Conservation (phyloP, 2,888 invertebrate genomes). For the Euplagia quadripunctaria region DNA sequence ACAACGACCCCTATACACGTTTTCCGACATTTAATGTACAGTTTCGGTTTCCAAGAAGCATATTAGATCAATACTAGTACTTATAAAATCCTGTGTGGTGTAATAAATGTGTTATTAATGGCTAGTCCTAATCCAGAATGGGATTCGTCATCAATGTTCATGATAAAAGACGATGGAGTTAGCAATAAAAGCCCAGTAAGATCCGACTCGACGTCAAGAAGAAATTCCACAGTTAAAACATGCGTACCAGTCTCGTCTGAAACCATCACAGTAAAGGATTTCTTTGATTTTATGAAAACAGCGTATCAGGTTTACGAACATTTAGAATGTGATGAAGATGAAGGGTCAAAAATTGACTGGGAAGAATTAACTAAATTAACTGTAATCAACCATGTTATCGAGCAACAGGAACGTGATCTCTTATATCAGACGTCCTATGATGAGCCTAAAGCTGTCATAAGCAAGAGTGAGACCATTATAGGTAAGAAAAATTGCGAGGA, state of each 20-base stretch:
- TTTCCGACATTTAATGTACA: not conserved
- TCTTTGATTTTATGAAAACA: conserved; percentile 91
- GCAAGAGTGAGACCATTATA: conserved; percentile 77
- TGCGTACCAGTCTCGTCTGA: conserved; percentile 79
- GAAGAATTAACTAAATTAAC: conserved; percentile 83
- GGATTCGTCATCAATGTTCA: conserved; percentile 78
- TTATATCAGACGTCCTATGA: conserved; percentile 68
- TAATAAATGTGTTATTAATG: conserved; percentile 60
- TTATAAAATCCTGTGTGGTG: conserved; percentile 41
- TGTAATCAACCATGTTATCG: conserved; percentile 82
- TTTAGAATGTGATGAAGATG: conserved; percentile 79
- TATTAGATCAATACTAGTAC: conserved; percentile 67
- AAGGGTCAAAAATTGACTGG: conserved; percentile 82
- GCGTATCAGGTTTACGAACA: conserved; percentile 90
- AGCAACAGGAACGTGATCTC: conserved; percentile 81
- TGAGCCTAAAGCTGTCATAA: conserved; percentile 70
- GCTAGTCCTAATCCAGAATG: conserved; percentile 72
- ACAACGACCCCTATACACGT: conserved; percentile 13
- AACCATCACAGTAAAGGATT: conserved; percentile 90
- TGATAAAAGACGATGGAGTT: conserved; percentile 65
- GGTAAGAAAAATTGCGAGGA: conserved; percentile 66
- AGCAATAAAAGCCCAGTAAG: conserved; percentile 56
- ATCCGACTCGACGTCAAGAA: conserved; percentile 62
- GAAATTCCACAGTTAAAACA: conserved; percentile 62
- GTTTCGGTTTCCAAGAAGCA: conserved; percentile 47